phyloP scores from a whole-genome alignment of 2,113 vertebrate species.

The Phrynosoma platyrhinos region DNA sequence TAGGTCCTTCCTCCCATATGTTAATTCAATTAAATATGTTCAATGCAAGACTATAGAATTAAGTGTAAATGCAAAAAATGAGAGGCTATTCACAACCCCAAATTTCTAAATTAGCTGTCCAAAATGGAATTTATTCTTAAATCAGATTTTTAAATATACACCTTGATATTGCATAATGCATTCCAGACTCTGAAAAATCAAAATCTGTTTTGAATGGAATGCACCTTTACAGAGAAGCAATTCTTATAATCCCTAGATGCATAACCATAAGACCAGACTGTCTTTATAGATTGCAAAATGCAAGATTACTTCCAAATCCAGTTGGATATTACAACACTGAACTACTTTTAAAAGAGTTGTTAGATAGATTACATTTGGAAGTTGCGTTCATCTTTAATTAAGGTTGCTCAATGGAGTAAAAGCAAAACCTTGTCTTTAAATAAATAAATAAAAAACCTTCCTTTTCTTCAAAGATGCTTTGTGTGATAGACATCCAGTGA shows the following conservation, averaged over 20 bases:
- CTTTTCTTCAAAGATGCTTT: background rate
- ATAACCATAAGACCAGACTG: background rate
- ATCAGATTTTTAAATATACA: background rate
- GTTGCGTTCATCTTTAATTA: conserved; percentile 31
- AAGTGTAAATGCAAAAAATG: background rate
- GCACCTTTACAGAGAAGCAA: background rate
- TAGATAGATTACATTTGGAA: conserved; percentile 1
- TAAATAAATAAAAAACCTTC: background rate
- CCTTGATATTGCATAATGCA: background rate
- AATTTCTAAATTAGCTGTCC: background rate
- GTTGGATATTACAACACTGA: background rate
- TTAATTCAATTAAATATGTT: background rate
- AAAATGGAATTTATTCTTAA: background rate
- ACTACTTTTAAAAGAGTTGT: conserved; percentile 21
- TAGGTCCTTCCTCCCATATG: background rate
- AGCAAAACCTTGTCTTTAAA: conserved; percentile 27
- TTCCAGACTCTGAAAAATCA: background rate
- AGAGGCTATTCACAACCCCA: background rate
- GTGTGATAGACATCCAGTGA: no score
- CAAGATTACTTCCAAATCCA: conserved; percentile 10
- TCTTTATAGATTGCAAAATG: background rate
- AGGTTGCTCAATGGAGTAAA: conserved; percentile 25
- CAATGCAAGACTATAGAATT: background rate
- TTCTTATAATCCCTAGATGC: background rate
- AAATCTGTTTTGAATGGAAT: background rate